These are phyloP conservation scores for Rugalucina vietnamica DNA, from an alignment of 2,888 invertebrate genomes.

Conservation along the genomic window DNA sequence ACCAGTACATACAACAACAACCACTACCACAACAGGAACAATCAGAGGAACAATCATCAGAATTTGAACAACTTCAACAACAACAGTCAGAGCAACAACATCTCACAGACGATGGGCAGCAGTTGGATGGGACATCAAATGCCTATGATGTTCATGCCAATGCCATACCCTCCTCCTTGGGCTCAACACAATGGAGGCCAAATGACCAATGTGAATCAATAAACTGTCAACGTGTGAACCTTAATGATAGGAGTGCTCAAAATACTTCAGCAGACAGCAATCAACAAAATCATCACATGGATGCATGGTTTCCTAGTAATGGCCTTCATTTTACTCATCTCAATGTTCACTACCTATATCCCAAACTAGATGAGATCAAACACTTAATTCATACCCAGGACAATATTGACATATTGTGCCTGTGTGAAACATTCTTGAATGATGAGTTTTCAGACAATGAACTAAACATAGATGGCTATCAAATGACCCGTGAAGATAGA, in stretches of 20 bases:
- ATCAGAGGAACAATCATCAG: too few relatives aligned
- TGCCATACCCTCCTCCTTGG: background rate
- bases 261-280: background rate
- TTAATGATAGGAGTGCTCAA: background rate
- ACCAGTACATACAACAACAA: too few relatives aligned
- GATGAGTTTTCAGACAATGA: background rate
- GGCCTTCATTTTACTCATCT: background rate
- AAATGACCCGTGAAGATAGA: background rate
- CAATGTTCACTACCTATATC: background rate
- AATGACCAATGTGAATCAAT: too few relatives aligned
- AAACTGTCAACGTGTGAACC: background rate
- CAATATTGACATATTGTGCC: too few relatives aligned
- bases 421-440: background rate
- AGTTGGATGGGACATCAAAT: too few relatives aligned
- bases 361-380: conserved; percentile 3
- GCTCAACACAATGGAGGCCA: too few relatives aligned
- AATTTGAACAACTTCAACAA: too few relatives aligned
- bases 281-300: background rate
- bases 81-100: background rate
- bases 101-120: too few relatives aligned
- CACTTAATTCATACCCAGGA: too few relatives aligned
- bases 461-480: background rate
- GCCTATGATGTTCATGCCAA: background rate
- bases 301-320: background rate
- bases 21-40: too few relatives aligned